Evolutionary conservation across 2,888 invertebrate species (phyloP).

Genomic region (Sesia bembeciformis): DNA sequence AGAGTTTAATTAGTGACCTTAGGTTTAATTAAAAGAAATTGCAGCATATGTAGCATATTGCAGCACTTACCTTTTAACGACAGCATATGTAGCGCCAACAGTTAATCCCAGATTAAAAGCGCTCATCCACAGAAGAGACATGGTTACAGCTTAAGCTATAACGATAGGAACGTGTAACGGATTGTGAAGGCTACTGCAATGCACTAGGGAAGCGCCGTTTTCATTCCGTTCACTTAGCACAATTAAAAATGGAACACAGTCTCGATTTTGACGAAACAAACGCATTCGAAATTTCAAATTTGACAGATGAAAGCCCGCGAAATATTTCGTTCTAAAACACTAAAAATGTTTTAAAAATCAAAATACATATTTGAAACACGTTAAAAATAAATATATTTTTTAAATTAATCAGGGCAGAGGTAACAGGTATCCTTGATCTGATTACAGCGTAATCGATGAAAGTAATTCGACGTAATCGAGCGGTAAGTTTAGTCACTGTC

Average conservation of each 20-base stretch:
- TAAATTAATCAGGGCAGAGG: background rate
- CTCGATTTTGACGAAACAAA: slow-evolving; percentile 1
- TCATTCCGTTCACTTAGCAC: slow-evolving; percentile 11
- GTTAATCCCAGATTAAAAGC: slow-evolving; percentile 77
- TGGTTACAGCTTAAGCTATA: slow-evolving; percentile 29
- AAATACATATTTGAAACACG: too few relatives aligned
- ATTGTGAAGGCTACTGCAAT: slow-evolving; percentile 12
- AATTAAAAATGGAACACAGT: background rate
- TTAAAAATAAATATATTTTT: background rate
- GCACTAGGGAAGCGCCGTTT: slow-evolving; percentile 16
- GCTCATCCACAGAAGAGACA: slow-evolving; percentile 79
- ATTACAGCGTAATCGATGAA: background rate
- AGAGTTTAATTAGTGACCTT: slow-evolving; percentile 3
- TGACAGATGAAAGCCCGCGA: background rate
- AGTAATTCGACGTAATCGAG: background rate
- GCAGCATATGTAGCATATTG: background rate
- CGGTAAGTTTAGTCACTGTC: background rate
- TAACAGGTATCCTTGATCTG: background rate
- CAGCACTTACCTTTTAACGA: slow-evolving; percentile 73
- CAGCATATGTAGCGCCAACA: slow-evolving; percentile 76
- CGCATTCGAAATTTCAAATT: slow-evolving; percentile 4
- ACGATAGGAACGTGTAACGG: slow-evolving; percentile 1
- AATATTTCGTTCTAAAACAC: background rate
- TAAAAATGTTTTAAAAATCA: too few relatives aligned
- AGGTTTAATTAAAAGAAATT: background rate